Percentiles rank a stretch among this genome's conserved stretches.
Conservation (phyloP, 2,797 vertebrate species). For the Naso thynnoides region DNA sequence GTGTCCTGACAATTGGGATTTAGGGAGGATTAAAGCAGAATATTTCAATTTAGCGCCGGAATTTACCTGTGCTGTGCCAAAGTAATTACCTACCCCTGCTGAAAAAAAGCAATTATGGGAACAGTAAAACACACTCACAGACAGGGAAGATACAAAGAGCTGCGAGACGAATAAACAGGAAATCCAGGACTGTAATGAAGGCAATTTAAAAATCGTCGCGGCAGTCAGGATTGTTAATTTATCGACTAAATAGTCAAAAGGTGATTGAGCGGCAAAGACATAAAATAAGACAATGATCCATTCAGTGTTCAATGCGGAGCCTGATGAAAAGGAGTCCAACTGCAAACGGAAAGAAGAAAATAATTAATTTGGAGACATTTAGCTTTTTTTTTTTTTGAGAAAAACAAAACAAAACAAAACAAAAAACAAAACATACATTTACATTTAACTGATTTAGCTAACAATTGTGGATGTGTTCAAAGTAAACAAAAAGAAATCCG, state of each 20-base stretch:
- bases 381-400: neutral
- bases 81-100: slow-evolving; percentile 71
- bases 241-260: slow-evolving; percentile 42
- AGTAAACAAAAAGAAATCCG: neutral
- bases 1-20: slow-evolving; percentile 70
- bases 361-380: neutral
- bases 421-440: neutral
- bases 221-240: slow-evolving; percentile 48
- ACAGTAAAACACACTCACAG: slow-evolving; percentile 57
- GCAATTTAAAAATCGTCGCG: slow-evolving; percentile 55
- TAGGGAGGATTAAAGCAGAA: slow-evolving; percentile 74
- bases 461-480: slow-evolving; percentile 14
- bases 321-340: neutral
- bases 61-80: slow-evolving; percentile 72
- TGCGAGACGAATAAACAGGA: slow-evolving; percentile 63
- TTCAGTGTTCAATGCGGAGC: neutral
- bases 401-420: too few relatives aligned
- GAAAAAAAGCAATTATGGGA: slow-evolving; percentile 70
- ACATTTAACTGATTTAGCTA: too few relatives aligned
- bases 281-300: slow-evolving; percentile 32
- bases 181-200: slow-evolving; percentile 57
- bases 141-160: slow-evolving; percentile 43
- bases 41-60: slow-evolving; percentile 75
- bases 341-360: neutral
- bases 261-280: slow-evolving; percentile 29